Evolutionary conservation across 1,140 invertebrate species (phyloP).

Genomic region (Cydia fagiglandana): DNA sequence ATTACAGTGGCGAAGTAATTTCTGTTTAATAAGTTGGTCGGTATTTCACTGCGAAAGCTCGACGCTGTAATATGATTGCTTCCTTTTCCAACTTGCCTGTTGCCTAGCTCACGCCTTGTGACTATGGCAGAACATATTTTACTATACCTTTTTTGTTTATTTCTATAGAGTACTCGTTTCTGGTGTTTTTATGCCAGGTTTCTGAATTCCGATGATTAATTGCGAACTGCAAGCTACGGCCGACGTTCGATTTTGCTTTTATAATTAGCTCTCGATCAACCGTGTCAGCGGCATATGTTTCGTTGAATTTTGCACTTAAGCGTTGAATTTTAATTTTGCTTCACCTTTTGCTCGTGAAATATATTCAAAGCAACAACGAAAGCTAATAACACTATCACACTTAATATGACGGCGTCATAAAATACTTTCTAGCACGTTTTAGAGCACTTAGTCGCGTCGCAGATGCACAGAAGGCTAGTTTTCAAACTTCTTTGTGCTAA

Average conservation of each 20-base stretch:
- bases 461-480: slow-evolving; percentile 20
- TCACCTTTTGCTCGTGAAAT: neutral
- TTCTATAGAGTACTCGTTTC: neutral
- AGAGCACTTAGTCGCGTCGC: slow-evolving; percentile 16
- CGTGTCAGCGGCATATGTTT: slow-evolving; percentile 41
- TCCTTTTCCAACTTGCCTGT: neutral
- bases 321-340: slow-evolving; percentile 36
- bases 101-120: neutral
- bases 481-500: slow-evolving; percentile 2
- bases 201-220: slow-evolving; percentile 8
- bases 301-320: slow-evolving; percentile 45
- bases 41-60: slow-evolving; percentile 1
- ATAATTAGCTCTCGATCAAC: slow-evolving; percentile 48
- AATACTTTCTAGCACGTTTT: slow-evolving; percentile 8
- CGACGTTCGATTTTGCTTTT: slow-evolving; percentile 35
- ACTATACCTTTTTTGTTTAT: neutral
- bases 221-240: neutral
- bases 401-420: neutral
- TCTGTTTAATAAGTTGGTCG: slow-evolving; percentile 18
- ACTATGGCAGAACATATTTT: neutral
- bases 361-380: slow-evolving; percentile 20
- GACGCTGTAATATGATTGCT: slow-evolving; percentile 5
- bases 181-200: neutral
- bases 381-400: neutral
- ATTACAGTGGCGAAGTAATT: slow-evolving; percentile 23